phyloP scores from a whole-genome alignment of 1,140 invertebrate species.

The Lasioglossum albipes region DNA sequence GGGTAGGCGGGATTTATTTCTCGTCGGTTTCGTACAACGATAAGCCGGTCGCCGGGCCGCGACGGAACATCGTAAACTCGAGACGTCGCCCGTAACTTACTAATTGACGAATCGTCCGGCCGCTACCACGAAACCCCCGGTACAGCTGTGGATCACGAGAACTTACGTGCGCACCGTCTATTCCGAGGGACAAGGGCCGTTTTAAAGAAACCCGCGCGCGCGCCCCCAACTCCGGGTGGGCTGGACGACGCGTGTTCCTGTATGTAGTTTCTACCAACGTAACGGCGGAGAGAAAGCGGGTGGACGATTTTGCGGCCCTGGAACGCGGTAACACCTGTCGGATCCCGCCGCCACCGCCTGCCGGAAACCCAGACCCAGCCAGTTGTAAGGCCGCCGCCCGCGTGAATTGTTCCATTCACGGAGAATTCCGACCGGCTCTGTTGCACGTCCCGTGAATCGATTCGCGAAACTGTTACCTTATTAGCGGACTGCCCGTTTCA shows the following conservation, averaged over 20 bases:
- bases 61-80: conserved; percentile 36
- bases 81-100: conserved; percentile 53
- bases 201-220: background rate
- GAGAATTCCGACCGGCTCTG: background rate
- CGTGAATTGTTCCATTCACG: conserved; percentile 4
- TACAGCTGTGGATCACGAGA: conserved; percentile 9
- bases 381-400: conserved; percentile 10
- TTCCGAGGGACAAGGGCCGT: background rate
- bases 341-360: background rate
- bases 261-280: too few species aligned
- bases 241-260: too few species aligned
- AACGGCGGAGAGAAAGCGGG: background rate
- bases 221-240: background rate
- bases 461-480: background rate
- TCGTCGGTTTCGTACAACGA: conserved; percentile 44
- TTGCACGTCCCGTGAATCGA: background rate
- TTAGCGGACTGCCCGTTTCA: too few species aligned
- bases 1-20: conserved; percentile 54
- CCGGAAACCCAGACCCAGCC: conserved; percentile 26
- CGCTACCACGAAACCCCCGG: background rate
- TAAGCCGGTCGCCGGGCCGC: conserved; percentile 14
- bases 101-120: conserved; percentile 49
- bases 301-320: background rate
- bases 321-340: conserved; percentile 37
- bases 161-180: background rate